Evolutionary conservation across 2,888 invertebrate genomes (phyloP), one percentile per base, ranked within the genome.

Genomic region (Vesta saturnalis): DNA sequence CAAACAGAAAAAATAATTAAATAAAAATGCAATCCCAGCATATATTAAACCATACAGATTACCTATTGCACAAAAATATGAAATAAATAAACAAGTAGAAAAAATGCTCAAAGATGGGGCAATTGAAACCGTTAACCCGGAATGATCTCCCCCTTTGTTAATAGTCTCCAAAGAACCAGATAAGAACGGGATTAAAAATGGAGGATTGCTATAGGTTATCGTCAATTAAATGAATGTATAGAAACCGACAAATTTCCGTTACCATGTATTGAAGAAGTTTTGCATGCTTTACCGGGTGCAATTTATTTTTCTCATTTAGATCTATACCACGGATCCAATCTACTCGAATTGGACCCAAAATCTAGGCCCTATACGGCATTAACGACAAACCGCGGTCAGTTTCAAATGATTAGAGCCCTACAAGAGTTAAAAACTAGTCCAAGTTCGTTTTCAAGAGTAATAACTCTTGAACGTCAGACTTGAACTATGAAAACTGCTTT

Each of bases 321-420:
- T 70, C 64, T 69, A 10, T 58, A 60, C 1, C 74, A 77, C 49
- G 75, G 77, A n/a, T 46, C 3, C 12, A 76, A 77, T 69, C 76
- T 77, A 67, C 52, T 72, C 8, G 75, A 77, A 64, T 47, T 76
- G 61, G 64, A 74, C 15, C 16, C 63, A 66, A n/a, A 8, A n/a
- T 46, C 46, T 6, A 8, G 77, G 68, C 63, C 69, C 22, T 73
- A 54, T 64, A 77, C 75, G 43, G 73, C 73, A n/a, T 78, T 78
- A 67, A 67, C 67, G 4, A 77, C 76, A 12, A 71, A 73, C 65
- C 58, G 64, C 59, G 76, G 75, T 35, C 77, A 77, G 54, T 77
- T 61, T 62, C 74, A 76, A 68, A 67, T 75, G 72, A 75, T 21
- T 49, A 69, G 74, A 18, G 4, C 39, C 21, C 47, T 46, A 1